These are phyloP conservation scores for Amiota minor DNA, from an alignment of 2,888 invertebrate genomes.

Conservation along the genomic window DNA sequence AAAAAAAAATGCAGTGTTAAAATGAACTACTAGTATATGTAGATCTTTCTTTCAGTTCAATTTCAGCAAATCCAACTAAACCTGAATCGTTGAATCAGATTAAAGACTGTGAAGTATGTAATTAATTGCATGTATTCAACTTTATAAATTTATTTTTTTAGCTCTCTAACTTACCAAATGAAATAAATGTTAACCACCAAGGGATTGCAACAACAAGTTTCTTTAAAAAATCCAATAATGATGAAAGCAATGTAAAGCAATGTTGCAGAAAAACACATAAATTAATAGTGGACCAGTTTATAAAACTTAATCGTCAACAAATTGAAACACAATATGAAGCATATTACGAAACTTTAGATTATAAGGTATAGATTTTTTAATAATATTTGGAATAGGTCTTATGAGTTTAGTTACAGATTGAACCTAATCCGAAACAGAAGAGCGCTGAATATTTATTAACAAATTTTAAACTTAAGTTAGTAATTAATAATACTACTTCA, in stretches of 20 bases:
- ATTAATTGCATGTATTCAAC: not conserved
- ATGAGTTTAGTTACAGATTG: not conserved
- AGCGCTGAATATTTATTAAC: slow-evolving; percentile 39
- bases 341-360: not conserved
- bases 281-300: slow-evolving; percentile 44
- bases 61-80: too few relatives aligned
- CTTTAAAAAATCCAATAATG: not conserved
- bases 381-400: not conserved
- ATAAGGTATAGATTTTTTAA: not conserved
- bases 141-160: too few relatives aligned
- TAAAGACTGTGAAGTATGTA: not conserved
- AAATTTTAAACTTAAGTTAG: slow-evolving; percentile 42
- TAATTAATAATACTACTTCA: not conserved
- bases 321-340: slow-evolving; percentile 8
- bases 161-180: not conserved
- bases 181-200: not conserved
- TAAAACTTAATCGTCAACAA: slow-evolving; percentile 30
- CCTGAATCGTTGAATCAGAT: not conserved
- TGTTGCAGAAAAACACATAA: slow-evolving; percentile 21
- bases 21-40: too few relatives aligned
- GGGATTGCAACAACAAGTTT: not conserved
- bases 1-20: too few relatives aligned
- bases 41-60: too few relatives aligned
- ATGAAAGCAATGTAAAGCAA: not conserved
- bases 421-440: not conserved